phyloP scores from a whole-genome alignment of 2,888 invertebrate species.

The Trachelus troglodyta region DNA sequence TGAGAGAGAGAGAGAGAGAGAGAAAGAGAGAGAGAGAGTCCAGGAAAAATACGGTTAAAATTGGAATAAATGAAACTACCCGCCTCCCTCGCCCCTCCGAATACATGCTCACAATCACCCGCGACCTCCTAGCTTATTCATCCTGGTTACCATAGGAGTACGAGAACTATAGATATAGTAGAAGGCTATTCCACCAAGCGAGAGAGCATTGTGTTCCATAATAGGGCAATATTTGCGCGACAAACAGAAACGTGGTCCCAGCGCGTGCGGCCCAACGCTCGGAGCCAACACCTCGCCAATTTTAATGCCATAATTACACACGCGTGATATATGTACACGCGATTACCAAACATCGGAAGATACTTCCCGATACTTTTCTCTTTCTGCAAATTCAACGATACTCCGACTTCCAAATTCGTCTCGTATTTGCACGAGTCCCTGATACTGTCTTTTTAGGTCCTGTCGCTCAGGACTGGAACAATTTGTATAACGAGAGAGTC shows the following conservation, averaged over 20 bases:
- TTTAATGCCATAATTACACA: constrained; percentile 3
- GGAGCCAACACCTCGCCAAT: constrained; percentile 1
- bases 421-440: background rate
- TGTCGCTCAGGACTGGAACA: background rate
- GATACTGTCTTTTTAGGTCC: background rate
- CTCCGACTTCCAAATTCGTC: background rate
- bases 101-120: background rate
- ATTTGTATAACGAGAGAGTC: background rate
- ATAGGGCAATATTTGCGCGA: constrained; percentile 61
- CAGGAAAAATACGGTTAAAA: background rate
- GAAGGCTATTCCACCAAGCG: background rate
- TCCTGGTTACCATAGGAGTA: background rate
- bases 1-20: constrained; percentile 17
- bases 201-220: constrained; percentile 55
- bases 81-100: background rate
- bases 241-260: constrained; percentile 28
- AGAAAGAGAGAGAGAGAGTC: background rate
- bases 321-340: background rate
- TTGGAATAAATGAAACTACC: background rate
- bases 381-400: background rate
- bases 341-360: background rate
- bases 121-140: background rate
- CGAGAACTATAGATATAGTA: background rate
- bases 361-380: too few species aligned
- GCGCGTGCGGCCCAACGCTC: background rate